phyloP scores from a whole-genome alignment of 2,888 invertebrate genomes.

The Synanthedon andrenaeformis region DNA sequence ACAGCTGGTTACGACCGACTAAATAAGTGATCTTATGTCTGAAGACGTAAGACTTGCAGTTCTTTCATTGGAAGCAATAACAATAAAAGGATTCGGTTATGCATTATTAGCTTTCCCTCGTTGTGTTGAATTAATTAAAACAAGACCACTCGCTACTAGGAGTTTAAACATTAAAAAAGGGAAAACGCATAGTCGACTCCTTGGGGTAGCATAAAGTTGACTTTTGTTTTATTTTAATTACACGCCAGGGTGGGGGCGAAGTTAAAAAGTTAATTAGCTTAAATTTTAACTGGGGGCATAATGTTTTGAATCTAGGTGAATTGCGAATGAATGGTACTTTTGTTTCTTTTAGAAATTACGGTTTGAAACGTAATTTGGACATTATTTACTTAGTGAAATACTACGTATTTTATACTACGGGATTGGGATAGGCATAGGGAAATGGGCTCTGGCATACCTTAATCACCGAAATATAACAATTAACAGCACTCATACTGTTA shows the following conservation, averaged over 20 bases:
- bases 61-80: not conserved
- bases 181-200: constrained; percentile 33
- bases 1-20: too few relatives aligned
- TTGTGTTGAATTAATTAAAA: not conserved
- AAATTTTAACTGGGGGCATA: constrained; percentile 46
- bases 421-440: too few relatives aligned
- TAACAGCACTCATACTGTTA: too few relatives aligned
- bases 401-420: too few relatives aligned
- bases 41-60: too few relatives aligned
- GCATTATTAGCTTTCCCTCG: not conserved
- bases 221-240: constrained; percentile 61
- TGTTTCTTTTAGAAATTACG: not conserved
- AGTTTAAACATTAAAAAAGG: constrained; percentile 13
- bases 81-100: not conserved
- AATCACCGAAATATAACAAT: too few relatives aligned
- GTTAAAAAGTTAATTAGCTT: constrained; percentile 61
- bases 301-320: constrained; percentile 26
- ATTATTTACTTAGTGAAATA: too few relatives aligned
- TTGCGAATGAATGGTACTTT: constrained; percentile 10
- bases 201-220: constrained; percentile 46
- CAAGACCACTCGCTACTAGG: not conserved
- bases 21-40: too few relatives aligned
- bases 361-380: too few relatives aligned
- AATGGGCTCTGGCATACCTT: too few relatives aligned
- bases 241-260: constrained; percentile 32